Evolutionary conservation across 2,888 invertebrate genomes (phyloP).

Genomic region (Drosophila hamatofila): DNA sequence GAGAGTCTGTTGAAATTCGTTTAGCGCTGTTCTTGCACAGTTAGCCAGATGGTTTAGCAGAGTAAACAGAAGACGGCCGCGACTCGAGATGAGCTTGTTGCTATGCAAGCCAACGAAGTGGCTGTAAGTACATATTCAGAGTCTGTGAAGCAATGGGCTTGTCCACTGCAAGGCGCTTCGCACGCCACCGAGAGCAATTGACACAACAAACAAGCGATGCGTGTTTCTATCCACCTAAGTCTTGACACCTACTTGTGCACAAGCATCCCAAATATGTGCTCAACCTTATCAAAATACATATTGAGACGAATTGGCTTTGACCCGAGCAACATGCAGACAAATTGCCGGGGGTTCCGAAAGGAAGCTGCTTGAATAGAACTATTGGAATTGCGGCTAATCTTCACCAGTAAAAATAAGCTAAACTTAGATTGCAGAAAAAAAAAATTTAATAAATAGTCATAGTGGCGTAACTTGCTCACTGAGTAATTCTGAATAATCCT

Average conservation of each 20-base stretch:
- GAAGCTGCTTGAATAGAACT: no score
- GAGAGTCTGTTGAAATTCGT: neutral
- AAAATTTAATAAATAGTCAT: no score
- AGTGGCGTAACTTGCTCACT: no score
- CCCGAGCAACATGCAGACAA: neutral
- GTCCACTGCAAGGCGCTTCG: neutral
- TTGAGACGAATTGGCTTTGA: neutral
- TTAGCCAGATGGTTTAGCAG: neutral
- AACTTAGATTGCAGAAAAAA: no score
- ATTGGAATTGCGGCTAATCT: no score
- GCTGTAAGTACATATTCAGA: neutral
- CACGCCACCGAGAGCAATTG: neutral
- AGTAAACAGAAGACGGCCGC: slow-evolving; percentile 1
- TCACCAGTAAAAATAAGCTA: no score
- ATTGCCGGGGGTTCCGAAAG: neutral
- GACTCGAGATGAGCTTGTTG: slow-evolving; percentile 8
- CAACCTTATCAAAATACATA: neutral
- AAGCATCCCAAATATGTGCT: slow-evolving; percentile 6
- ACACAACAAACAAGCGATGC: slow-evolving; percentile 5
- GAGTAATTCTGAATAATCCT: no score
- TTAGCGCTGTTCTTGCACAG: slow-evolving; percentile 2
- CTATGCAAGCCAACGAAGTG: slow-evolving; percentile 11
- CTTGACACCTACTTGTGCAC: slow-evolving; percentile 5
- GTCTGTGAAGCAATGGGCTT: neutral
- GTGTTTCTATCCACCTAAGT: neutral